Percentiles rank a stretch among this genome's conserved stretches.
phyloP scores from a whole-genome alignment of 2,113 vertebrate genomes.

The Aspidoscelis tigris region DNA sequence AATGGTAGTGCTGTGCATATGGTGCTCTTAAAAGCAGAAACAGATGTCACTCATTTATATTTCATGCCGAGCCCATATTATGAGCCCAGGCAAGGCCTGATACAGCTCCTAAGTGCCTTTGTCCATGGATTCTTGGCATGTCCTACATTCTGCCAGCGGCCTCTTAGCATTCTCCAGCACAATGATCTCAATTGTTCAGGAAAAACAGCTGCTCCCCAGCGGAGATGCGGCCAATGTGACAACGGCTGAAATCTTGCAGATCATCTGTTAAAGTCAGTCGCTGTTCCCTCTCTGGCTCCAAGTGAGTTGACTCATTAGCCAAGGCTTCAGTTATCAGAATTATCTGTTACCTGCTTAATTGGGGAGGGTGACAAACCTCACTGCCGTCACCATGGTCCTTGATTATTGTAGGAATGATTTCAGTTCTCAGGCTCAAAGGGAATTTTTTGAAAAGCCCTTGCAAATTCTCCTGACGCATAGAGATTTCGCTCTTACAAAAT shows the following conservation, averaged over 20 bases:
- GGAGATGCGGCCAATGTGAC: slow-evolving; percentile 45
- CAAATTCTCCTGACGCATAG: slow-evolving; percentile 63
- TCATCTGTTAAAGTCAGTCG: slow-evolving; percentile 42
- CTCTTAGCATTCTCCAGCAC: slow-evolving; percentile 25
- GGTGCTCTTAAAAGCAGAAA: slow-evolving; percentile 65
- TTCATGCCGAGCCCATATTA: slow-evolving; percentile 54
- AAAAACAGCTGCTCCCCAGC: slow-evolving; percentile 51
- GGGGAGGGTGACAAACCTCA: slow-evolving; percentile 62
- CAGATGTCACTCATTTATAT: slow-evolving; percentile 70
- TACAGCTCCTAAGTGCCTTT: slow-evolving; percentile 57
- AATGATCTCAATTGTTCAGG: slow-evolving; percentile 51
- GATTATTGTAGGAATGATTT: slow-evolving; percentile 58
- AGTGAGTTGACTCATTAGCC: slow-evolving; percentile 47
- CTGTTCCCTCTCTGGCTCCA: slow-evolving; percentile 42
- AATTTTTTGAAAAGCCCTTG: slow-evolving; percentile 58
- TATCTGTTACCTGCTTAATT: slow-evolving; percentile 66
- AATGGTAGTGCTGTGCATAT: slow-evolving; percentile 45
- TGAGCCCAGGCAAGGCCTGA: slow-evolving; percentile 51
- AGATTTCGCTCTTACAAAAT: not conserved
- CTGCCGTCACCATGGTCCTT: slow-evolving; percentile 7
- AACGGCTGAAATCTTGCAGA: slow-evolving; percentile 57
- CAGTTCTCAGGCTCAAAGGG: slow-evolving; percentile 62
- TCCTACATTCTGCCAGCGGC: slow-evolving; percentile 53
- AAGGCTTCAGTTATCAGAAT: slow-evolving; percentile 50
- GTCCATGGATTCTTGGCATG: slow-evolving; percentile 40